These are phyloP conservation scores for Aporophyla lueneburgensis DNA, from an alignment of 2,888 invertebrate genomes.

Conservation along the genomic window DNA sequence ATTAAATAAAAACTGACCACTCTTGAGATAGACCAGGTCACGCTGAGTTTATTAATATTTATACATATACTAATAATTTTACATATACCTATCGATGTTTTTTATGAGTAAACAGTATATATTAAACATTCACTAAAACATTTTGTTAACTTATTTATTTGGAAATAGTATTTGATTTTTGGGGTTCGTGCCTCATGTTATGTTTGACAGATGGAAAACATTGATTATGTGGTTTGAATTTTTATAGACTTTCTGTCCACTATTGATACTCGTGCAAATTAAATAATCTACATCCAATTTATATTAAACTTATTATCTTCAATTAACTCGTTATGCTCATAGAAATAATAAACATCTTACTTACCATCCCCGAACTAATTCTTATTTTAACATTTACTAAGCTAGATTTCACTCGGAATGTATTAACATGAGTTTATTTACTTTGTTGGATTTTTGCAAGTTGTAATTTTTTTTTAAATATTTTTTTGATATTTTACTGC, in stretches of 20 bases:
- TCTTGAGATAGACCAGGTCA: conserved; percentile 28
- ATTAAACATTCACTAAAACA: not conserved
- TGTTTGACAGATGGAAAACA: not conserved
- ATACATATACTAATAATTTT: too few species aligned
- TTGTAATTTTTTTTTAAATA: not conserved
- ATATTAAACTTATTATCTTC: not conserved
- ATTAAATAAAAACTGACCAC: conserved; percentile 48
- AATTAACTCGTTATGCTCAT: not conserved
- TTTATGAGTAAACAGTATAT: conserved; percentile 5
- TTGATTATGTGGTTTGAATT: not conserved
- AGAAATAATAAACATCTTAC: not conserved
- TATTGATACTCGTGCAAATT: not conserved
- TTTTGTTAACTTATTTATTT: not conserved
- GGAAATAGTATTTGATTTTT: not conserved
- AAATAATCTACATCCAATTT: not conserved
- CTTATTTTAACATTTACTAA: not conserved
- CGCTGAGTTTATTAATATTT: conserved; percentile 35
- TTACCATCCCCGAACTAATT: not conserved
- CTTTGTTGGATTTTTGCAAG: not conserved
- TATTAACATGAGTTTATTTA: not conserved
- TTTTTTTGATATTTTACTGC: not conserved
- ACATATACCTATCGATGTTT: too few species aligned
- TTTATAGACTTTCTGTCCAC: too few species aligned
- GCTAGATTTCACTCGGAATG: not conserved
- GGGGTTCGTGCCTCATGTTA: not conserved